Conservation (phyloP, 2,113 vertebrate species). For the Gasterosteus nipponicus region DNA sequence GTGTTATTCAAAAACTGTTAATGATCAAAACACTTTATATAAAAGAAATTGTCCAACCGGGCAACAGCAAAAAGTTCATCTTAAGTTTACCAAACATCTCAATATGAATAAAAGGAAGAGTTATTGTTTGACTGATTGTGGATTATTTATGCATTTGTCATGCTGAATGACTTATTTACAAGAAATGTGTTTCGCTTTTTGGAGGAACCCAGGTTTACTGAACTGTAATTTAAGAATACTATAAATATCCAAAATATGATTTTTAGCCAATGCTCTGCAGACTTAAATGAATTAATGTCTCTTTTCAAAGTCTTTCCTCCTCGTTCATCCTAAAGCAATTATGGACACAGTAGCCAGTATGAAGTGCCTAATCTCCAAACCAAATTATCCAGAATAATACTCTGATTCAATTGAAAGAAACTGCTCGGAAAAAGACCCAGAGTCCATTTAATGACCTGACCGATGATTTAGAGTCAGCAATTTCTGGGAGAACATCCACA, state of each 20-base stretch:
- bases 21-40: too few species aligned
- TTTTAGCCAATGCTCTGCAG: background rate
- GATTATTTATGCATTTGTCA: background rate
- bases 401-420: slow-evolving; percentile 75
- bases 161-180: too few species aligned
- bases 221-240: background rate
- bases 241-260: slow-evolving; percentile 3
- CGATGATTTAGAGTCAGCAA: slow-evolving; percentile 72
- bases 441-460: slow-evolving; percentile 69
- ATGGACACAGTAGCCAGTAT: slow-evolving; percentile 40
- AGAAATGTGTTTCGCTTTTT: too few species aligned
- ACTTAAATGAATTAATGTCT: slow-evolving; percentile 36
- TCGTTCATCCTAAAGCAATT: slow-evolving; percentile 60
- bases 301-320: slow-evolving; percentile 38
- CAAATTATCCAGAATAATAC: slow-evolving; percentile 78
- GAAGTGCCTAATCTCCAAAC: slow-evolving; percentile 68
- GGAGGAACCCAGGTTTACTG: too few species aligned
- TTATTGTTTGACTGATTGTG: slow-evolving; percentile 42
- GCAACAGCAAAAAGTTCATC: too few species aligned
- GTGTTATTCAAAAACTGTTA: too few species aligned
- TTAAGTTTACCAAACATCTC: too few species aligned
- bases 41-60: too few species aligned
- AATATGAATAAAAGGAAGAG: slow-evolving; percentile 14
- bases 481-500: slow-evolving; percentile 60
- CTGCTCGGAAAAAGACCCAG: slow-evolving; percentile 46